Evolutionary conservation across 2,888 invertebrate genomes (phyloP).

Genomic region (Sipha maydis): DNA sequence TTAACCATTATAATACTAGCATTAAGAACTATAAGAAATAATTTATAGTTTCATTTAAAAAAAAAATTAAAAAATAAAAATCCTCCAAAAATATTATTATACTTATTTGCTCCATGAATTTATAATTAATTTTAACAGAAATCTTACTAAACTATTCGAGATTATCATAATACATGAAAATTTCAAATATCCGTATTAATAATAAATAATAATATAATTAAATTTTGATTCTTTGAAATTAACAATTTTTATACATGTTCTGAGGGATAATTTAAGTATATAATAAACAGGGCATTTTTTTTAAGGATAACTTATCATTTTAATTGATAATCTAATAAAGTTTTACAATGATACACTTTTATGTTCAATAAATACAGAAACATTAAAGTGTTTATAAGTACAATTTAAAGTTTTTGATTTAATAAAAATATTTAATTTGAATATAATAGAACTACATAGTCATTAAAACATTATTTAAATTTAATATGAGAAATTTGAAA

Average conservation of each 20-base stretch:
- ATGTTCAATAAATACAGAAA: background rate
- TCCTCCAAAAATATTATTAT: slow-evolving; percentile 8
- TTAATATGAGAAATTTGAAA: background rate
- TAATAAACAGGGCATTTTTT: background rate
- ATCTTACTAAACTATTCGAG: slow-evolving; percentile 6
- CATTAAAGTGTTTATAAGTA: background rate
- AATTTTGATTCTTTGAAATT: slow-evolving; percentile 15
- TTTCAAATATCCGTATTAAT: background rate
- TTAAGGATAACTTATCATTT: background rate
- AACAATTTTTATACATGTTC: slow-evolving; percentile 15
- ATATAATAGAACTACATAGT: background rate
- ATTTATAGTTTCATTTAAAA: background rate
- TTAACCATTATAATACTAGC: too few species aligned
- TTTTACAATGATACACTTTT: background rate
- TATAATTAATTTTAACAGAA: background rate
- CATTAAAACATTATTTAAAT: background rate
- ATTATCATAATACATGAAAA: background rate
- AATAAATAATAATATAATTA: slow-evolving; percentile 33
- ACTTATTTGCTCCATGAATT: background rate
- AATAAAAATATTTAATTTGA: background rate
- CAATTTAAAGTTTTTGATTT: background rate
- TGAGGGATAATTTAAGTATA: slow-evolving; percentile 8
- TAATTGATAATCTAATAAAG: background rate
- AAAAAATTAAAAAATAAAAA: background rate
- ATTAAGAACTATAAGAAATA: background rate